Evolutionary conservation across 2,888 invertebrate genomes (phyloP).

Genomic region (Griposia aprilina): DNA sequence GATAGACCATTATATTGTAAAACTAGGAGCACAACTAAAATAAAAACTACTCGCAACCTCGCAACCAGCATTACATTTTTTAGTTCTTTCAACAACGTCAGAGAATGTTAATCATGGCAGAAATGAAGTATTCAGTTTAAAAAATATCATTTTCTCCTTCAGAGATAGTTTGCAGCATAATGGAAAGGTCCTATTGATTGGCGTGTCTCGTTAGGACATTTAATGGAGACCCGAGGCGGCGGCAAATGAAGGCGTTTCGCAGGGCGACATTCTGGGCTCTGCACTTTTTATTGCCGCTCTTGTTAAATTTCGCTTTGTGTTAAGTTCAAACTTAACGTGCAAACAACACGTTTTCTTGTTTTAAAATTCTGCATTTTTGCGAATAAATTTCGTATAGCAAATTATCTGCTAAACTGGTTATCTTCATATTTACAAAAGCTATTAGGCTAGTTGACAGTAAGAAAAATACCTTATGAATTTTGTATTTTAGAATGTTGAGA

Average conservation of each 20-base stretch:
- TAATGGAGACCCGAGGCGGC: slow-evolving; percentile 61
- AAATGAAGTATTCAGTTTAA: slow-evolving; percentile 39
- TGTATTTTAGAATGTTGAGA: too few species aligned
- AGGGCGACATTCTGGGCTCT: slow-evolving; percentile 50
- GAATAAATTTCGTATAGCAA: not conserved
- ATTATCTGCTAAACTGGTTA: not conserved
- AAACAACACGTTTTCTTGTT: not conserved
- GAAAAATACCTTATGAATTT: too few species aligned
- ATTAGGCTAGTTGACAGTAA: too few species aligned
- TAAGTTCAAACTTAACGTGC: not conserved
- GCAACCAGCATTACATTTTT: slow-evolving; percentile 1
- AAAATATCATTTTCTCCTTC: slow-evolving; percentile 27
- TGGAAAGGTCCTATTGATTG: slow-evolving; percentile 58
- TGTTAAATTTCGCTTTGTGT: slow-evolving; percentile 22
- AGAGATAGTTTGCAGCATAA: slow-evolving; percentile 50
- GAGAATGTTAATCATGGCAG: slow-evolving; percentile 37
- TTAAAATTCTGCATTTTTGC: not conserved
- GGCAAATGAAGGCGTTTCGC: slow-evolving; percentile 45
- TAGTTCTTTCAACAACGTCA: slow-evolving; percentile 22
- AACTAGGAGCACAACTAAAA: slow-evolving; percentile 15
- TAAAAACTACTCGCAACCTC: slow-evolving; percentile 11
- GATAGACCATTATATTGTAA: slow-evolving; percentile 14
- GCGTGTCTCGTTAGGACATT: slow-evolving; percentile 63
- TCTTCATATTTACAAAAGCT: not conserved
- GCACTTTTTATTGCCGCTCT: slow-evolving; percentile 49